phyloP scores from a whole-genome alignment of 2,797 vertebrate genomes.

The Emydoidea blandingii region DNA sequence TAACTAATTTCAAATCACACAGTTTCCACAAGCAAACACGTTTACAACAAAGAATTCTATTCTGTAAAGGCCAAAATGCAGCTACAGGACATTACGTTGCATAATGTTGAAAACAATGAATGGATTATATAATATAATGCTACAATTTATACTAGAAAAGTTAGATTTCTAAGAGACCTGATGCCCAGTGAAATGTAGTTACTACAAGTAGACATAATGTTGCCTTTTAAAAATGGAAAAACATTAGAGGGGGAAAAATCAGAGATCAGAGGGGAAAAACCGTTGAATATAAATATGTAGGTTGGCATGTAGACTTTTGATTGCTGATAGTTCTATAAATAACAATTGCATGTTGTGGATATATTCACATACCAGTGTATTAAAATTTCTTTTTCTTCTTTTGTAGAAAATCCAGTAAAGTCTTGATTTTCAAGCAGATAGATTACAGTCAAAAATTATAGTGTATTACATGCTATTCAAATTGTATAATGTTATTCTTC shows the following conservation, averaged over 20 bases:
- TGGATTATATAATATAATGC: not conserved
- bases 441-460: too few species aligned
- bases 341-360: not conserved
- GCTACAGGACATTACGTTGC: not conserved
- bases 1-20: not conserved
- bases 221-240: not conserved
- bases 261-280: not conserved
- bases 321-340: not conserved
- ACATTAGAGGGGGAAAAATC: not conserved
- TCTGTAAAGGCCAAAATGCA: not conserved
- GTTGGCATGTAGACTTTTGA: not conserved
- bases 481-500: not conserved
- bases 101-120: not conserved
- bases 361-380: accelerated
- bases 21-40: not conserved
- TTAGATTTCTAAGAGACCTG: not conserved
- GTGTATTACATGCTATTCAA: not conserved
- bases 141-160: not conserved
- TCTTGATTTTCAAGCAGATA: not conserved
- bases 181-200: not conserved
- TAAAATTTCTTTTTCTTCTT: not conserved
- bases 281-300: not conserved
- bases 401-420: not conserved
- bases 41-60: not conserved
- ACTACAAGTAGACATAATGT: not conserved